Evolutionary conservation across 1,140 invertebrate species (phyloP), one percentile per base, ranked within the genome.

Genomic region (Diachasmimorpha longicaudata): DNA sequence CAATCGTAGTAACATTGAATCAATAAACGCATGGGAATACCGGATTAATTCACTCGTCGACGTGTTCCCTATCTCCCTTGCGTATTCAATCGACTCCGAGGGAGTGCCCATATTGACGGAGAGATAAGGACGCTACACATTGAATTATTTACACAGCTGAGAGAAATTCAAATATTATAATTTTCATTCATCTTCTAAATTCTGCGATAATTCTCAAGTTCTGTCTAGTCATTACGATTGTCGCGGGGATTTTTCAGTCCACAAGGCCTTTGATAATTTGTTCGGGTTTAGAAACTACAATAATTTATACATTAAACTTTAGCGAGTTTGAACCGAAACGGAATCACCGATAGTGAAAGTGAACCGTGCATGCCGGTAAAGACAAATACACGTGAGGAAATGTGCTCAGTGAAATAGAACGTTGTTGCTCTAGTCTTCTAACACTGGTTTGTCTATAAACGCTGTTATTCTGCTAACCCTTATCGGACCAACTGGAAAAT

Each of bases 281-380:
- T 52, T 52, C 44, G 44, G 19, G 9, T 52, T 16, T 52, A n/a
- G n/a, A n/a, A 16, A 52, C 19, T 16, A 16, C 19, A 1, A 52
- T n/a, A 52, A 52, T n/a, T 52, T 52, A 6, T 42, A 69, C 16
- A 42, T 42, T 69, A 21, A 37, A 37, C 42, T 69, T 42, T 11
- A 69, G 14, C 11, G 39, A 42, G 9, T 42, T 13, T 70, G 69
- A 48, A 70, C 23, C 44, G 39, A 70, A 70, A 70, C 69, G 14
- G 16, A 70, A 70, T 70, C 19, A 44, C 46, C 44, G 19, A 70
- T 31, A 70, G 69, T 70, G 69, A 70, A 70, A 70, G 69, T 70
- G 48, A 48, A 23, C 46, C 44, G 37, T 48, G 37, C 23, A 48
- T 44, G 14, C 36, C 21, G 16, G 67, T 42, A 52, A 52, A 16